Evolutionary conservation across 2,888 invertebrate genomes (phyloP).

Genomic region (Bugula neritina): DNA sequence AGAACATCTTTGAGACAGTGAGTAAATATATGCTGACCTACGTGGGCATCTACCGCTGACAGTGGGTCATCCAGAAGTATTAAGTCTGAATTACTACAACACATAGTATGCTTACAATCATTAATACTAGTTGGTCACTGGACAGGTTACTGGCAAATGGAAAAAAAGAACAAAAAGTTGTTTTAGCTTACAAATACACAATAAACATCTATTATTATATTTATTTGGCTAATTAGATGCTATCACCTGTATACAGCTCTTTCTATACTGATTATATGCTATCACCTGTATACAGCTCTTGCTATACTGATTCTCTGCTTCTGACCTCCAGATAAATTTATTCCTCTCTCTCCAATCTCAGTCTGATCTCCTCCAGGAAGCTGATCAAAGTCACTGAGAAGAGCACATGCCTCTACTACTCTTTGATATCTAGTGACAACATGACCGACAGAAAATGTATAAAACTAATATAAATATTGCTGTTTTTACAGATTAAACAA

Average conservation of each 20-base stretch:
- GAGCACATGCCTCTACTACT: slow-evolving; percentile 57
- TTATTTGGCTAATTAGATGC: no score
- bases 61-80: slow-evolving; percentile 19
- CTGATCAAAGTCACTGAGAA: slow-evolving; percentile 59
- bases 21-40: slow-evolving; percentile 18
- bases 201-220: no score
- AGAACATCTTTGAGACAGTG: slow-evolving; percentile 6
- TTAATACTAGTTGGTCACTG: no score
- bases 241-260: no score
- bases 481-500: no score
- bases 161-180: no score
- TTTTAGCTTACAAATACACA: no score
- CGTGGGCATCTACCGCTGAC: slow-evolving; percentile 26
- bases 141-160: no score
- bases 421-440: slow-evolving; percentile 57
- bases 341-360: slow-evolving; percentile 42
- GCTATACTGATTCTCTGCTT: slow-evolving; percentile 17
- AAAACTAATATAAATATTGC: no score
- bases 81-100: slow-evolving; percentile 4
- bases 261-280: not conserved
- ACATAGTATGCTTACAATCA: not conserved
- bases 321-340: slow-evolving; percentile 24
- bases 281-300: slow-evolving; percentile 22
- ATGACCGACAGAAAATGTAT: no score
- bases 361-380: slow-evolving; percentile 60